A percentile compares a stretch with the other conserved stretches of the same genome.
These are phyloP conservation scores for Sarcophaga caerulescens DNA, from an alignment of 2,888 invertebrate species.

Conservation along the genomic window DNA sequence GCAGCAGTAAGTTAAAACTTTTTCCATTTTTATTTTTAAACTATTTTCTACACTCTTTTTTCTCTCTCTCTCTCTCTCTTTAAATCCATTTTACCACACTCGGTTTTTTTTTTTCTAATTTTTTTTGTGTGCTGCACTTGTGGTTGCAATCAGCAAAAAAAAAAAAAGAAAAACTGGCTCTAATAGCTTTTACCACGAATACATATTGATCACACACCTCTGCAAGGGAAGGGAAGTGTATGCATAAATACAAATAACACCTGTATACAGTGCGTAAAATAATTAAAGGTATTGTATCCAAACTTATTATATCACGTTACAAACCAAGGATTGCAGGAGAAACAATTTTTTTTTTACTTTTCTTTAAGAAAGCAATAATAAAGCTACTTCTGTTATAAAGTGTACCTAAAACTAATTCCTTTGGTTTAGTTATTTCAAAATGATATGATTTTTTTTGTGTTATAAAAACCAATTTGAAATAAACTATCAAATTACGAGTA, in stretches of 20 bases:
- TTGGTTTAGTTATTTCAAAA: no score
- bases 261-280: no score
- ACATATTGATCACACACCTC: conserved; percentile 30
- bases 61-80: background rate
- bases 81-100: background rate
- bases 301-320: no score
- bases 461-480: conserved; percentile 34
- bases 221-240: background rate
- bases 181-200: conserved; percentile 41
- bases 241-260: background rate
- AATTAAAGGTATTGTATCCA: no score
- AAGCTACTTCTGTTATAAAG: no score
- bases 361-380: no score
- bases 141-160: conserved; percentile 48
- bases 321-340: no score
- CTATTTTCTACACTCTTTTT: background rate
- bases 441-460: background rate
- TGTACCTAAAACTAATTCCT: no score
- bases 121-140: conserved; percentile 40
- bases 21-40: background rate
- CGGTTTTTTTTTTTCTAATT: background rate
- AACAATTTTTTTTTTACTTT: no score
- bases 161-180: background rate
- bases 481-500: conserved; percentile 21
- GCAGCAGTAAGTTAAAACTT: conserved; percentile 55